Evolutionary conservation across 1,140 invertebrate genomes (phyloP), one percentile per base, ranked within the genome.

Genomic region (Pseudomyrmex cubaensis): DNA sequence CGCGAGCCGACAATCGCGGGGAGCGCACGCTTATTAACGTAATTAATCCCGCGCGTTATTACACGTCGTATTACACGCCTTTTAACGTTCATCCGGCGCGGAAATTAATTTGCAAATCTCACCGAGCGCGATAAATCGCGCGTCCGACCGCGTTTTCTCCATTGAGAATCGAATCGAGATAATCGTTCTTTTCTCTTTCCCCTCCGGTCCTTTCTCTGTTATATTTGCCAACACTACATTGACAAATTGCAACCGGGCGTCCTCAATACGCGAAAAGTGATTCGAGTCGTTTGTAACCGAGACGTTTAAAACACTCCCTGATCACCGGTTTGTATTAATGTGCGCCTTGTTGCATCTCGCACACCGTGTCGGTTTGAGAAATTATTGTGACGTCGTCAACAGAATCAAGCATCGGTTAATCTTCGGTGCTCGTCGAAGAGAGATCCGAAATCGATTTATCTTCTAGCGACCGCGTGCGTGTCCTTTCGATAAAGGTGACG

Each of bases 361-460:
- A 8, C n/a, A 10, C 2, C 61, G 17, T 15, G 64, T 25, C 64
- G 15, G 20, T 17, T 69, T 78, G 75, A 70, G 63, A 63, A 86
- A 87, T 87, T 83, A 86, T 83, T 82, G 70, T 44, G 59, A 67
- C 48, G 52, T 86, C 52, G 64, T 20, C 78, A 56, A 15, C 44
- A 52, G n/a, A 75, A 9, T 10, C 50, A 52, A 5, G 12, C 84
- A 54, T 80, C 70, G 59, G 17, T 75, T 83, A 82, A 70, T 70
- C 76, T 69, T 2, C 56, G 22, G 82, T 75, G 35, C 35, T 35
- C 5, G 5, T 35, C 77, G 56, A 17, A n/a, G 17, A 20, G 48
- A 17, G 12, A n/a, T 50, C 20, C 52, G n/a, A 48, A 25, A 80
- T 63, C 63, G 44, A 75, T 86, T 86, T 69, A 85, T 85, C 84